Evolutionary conservation across 2,113 vertebrate species (phyloP).

Genomic region (Alethe diademata): DNA sequence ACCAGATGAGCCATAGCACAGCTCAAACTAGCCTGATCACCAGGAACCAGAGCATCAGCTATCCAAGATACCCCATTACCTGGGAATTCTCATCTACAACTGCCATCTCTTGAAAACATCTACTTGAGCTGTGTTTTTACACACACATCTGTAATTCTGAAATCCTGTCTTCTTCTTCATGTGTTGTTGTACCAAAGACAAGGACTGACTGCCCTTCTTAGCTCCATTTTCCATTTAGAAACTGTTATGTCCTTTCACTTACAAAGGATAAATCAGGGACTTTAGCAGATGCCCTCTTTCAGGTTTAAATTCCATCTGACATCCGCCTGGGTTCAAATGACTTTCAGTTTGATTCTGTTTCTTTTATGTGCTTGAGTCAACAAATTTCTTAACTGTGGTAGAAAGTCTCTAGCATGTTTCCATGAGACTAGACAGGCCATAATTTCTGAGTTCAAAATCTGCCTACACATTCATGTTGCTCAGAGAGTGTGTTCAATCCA

Average conservation of each 20-base stretch:
- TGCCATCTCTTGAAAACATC: background rate
- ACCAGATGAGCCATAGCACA: background rate
- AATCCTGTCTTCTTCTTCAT: background rate
- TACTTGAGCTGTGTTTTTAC: background rate
- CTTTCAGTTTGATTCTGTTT: background rate
- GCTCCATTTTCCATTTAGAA: background rate
- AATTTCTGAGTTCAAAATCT: background rate
- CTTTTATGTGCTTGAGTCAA: background rate
- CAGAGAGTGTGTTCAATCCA: background rate
- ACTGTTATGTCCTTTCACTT: background rate
- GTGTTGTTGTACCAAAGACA: background rate
- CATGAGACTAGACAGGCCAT: background rate
- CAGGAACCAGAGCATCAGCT: background rate
- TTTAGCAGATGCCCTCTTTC: background rate
- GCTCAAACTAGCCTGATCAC: background rate
- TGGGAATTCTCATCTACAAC: background rate
- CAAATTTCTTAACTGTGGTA: background rate
- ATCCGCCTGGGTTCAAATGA: background rate
- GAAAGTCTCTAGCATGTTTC: background rate
- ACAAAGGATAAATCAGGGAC: background rate
- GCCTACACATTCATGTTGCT: background rate
- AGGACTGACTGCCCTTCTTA: background rate
- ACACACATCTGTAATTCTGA: background rate
- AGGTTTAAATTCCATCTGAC: background rate
- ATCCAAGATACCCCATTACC: background rate